Evolutionary conservation across 2,113 vertebrate genomes (phyloP).

Genomic region (Neoarius graeffei): DNA sequence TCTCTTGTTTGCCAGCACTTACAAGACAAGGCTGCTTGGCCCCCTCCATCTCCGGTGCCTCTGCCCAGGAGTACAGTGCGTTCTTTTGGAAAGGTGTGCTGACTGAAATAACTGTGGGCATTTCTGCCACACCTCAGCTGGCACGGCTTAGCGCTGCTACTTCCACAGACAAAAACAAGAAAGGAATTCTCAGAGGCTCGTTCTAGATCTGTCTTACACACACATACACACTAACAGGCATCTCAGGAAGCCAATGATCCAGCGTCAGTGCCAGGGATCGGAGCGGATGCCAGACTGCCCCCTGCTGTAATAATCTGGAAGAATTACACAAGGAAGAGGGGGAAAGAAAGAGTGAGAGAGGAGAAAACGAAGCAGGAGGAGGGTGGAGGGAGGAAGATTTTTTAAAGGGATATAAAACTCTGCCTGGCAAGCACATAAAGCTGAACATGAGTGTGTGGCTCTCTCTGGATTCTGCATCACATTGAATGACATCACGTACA

Average conservation of each 20-base stretch:
- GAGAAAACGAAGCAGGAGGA: neutral
- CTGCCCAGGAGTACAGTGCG: slow-evolving; percentile 22
- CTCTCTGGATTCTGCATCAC: slow-evolving; percentile 50
- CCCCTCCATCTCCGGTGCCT: slow-evolving; percentile 12
- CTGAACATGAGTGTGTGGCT: slow-evolving; percentile 43
- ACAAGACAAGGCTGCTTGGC: slow-evolving; percentile 34
- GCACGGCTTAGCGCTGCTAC: slow-evolving; percentile 15
- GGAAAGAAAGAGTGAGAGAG: slow-evolving; percentile 7
- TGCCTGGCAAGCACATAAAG: slow-evolving; percentile 39
- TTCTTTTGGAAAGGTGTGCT: slow-evolving; percentile 43
- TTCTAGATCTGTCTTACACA: slow-evolving; percentile 26
- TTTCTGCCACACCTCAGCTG: slow-evolving; percentile 45
- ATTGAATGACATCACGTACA: slow-evolving; percentile 53
- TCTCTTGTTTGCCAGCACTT: slow-evolving; percentile 31
- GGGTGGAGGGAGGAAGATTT: slow-evolving; percentile 8
- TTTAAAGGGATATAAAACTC: slow-evolving; percentile 50
- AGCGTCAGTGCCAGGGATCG: slow-evolving; percentile 40
- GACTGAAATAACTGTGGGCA: slow-evolving; percentile 35
- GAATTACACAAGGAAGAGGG: slow-evolving; percentile 49
- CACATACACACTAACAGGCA: slow-evolving; percentile 35
- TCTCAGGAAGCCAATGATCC: slow-evolving; percentile 56
- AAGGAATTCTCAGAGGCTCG: slow-evolving; percentile 20
- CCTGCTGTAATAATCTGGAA: slow-evolving; percentile 58
- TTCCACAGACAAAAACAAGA: slow-evolving; percentile 24
- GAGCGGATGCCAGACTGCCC: slow-evolving; percentile 61